Evolutionary conservation across 1,140 invertebrate genomes (phyloP).

Genomic region (Bombus fervidus): DNA sequence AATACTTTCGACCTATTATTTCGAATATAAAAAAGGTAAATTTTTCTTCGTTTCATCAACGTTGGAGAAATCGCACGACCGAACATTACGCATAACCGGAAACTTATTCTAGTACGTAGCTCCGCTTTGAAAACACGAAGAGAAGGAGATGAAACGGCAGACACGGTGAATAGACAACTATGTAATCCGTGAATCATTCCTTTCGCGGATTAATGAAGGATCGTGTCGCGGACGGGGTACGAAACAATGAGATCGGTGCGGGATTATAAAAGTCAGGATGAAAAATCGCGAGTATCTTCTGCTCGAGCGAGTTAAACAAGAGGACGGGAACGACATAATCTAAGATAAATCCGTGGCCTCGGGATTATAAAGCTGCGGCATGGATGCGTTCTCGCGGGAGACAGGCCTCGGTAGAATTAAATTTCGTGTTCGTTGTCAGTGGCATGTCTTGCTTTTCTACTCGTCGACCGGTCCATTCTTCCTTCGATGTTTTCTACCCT

Average conservation of each 20-base stretch:
- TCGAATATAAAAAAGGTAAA: too few species aligned
- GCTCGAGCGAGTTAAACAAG: slow-evolving; percentile 2
- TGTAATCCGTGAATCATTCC: neutral
- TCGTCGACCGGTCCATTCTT: neutral
- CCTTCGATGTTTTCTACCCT: too few species aligned
- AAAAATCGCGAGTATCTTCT: slow-evolving; percentile 18
- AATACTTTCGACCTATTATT: too few species aligned
- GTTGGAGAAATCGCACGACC: too few species aligned
- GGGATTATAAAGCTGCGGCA: neutral
- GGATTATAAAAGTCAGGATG: slow-evolving; percentile 27
- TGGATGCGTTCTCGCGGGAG: neutral
- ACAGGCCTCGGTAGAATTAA: slow-evolving; percentile 12
- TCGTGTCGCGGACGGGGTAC: neutral
- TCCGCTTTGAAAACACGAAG: neutral
- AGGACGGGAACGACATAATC: slow-evolving; percentile 8
- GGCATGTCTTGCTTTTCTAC: too few species aligned
- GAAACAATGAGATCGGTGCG: neutral
- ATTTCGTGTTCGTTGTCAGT: neutral
- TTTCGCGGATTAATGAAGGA: slow-evolving; percentile 16
- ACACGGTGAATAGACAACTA: neutral
- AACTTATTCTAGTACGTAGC: too few species aligned
- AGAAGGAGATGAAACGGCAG: neutral
- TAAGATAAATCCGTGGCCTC: slow-evolving; percentile 21
- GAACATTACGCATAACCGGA: too few species aligned
- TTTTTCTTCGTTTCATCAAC: too few species aligned